Evolutionary conservation across 2,888 invertebrate species (phyloP).

Genomic region (Sicus ferrugineus): DNA sequence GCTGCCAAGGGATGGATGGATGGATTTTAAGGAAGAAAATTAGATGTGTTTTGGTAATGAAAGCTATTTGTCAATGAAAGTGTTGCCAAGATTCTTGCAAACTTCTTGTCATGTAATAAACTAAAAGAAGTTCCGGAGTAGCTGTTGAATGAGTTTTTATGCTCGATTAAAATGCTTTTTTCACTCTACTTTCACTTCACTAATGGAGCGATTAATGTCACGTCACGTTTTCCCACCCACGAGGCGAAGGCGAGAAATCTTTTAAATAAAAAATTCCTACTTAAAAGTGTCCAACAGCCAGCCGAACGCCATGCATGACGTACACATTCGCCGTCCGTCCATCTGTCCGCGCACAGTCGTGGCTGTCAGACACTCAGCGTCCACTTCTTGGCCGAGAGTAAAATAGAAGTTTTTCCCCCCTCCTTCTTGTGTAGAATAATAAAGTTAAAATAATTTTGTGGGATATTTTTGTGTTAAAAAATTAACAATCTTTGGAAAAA

Average conservation of each 20-base stretch:
- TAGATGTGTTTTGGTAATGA: not conserved
- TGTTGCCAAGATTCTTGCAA: not conserved
- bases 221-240: constrained; percentile 7
- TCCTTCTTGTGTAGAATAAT: too few species aligned
- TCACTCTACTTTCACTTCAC: not conserved
- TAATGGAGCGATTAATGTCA: constrained; percentile 24
- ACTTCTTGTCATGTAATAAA: not conserved
- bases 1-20: not conserved
- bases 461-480: too few species aligned
- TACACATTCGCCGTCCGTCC: not conserved
- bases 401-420: too few species aligned
- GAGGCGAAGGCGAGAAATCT: not conserved
- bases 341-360: not conserved
- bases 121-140: not conserved
- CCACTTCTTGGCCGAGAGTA: not conserved
- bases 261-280: not conserved
- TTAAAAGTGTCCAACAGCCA: not conserved
- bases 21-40: not conserved
- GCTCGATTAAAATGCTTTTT: not conserved
- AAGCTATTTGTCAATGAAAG: not conserved
- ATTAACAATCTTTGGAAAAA: too few species aligned
- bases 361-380: not conserved
- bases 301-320: not conserved
- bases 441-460: too few species aligned
- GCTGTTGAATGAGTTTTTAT: not conserved